Conservation (phyloP, 1,140 invertebrate genomes). For the Drosophila littoralis region DNA sequence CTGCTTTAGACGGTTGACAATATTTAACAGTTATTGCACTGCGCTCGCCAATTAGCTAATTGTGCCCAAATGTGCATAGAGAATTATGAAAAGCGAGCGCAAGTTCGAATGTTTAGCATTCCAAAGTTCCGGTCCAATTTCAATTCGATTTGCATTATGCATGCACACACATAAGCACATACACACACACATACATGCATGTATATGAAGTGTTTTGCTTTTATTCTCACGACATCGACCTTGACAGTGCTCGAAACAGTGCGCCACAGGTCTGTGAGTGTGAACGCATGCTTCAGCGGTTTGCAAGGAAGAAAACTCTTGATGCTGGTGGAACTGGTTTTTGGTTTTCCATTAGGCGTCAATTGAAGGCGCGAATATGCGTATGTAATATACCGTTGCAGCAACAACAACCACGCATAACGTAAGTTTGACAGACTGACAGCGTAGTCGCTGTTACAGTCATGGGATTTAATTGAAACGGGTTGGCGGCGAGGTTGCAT, state of each 20-base stretch:
- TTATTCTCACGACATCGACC: constrained; percentile 67
- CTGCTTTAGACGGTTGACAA: constrained; percentile 65
- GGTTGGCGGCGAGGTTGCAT: constrained; percentile 38
- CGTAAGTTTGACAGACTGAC: constrained; percentile 57
- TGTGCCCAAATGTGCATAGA: constrained; percentile 74
- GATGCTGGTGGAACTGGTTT: constrained; percentile 62
- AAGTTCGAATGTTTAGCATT: constrained; percentile 52
- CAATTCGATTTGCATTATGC: constrained; percentile 49
- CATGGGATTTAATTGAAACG: constrained; percentile 57
- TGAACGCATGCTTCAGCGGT: constrained; percentile 26
- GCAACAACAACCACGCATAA: constrained; percentile 31
- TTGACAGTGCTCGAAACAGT: constrained; percentile 67
- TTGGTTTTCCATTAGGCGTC: constrained; percentile 38
- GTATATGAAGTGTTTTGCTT: constrained; percentile 25
- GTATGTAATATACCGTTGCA: constrained; percentile 62
- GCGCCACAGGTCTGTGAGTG: constrained; percentile 7
- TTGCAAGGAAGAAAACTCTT: constrained; percentile 69
- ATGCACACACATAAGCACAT: constrained; percentile 2
- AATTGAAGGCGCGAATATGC: constrained; percentile 70
- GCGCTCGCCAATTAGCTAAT: constrained; percentile 66
- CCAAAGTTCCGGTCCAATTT: constrained; percentile 60
- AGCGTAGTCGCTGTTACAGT: constrained; percentile 14
- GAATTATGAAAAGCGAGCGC: constrained; percentile 57
- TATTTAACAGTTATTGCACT: constrained; percentile 53
- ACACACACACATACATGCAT: constrained; percentile 9